Percentiles rank a stretch among this genome's conserved stretches.
phyloP scores from a whole-genome alignment of 1,140 invertebrate species.

The Phocides pigmalion region DNA sequence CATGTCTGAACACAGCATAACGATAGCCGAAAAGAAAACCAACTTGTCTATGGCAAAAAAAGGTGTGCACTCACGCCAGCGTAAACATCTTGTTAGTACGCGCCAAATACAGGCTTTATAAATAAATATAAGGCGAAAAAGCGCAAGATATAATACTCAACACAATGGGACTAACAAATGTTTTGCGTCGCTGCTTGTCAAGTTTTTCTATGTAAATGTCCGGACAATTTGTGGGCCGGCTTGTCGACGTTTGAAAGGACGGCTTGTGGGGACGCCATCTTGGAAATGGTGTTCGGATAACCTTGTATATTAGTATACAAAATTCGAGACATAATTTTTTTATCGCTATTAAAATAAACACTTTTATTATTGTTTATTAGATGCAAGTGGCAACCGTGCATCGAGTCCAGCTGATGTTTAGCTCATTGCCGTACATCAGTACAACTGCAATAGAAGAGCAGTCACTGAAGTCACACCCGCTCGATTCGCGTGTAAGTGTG shows the following conservation, averaged over 20 bases:
- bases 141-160: conserved; percentile 57
- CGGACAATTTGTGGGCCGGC: conserved; percentile 59
- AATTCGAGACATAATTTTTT: too few species aligned
- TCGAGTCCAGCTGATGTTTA: too few species aligned
- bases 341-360: too few species aligned
- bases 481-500: too few species aligned
- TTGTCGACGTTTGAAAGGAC: conserved; percentile 46
- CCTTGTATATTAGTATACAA: too few species aligned
- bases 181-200: conserved; percentile 55
- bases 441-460: too few species aligned
- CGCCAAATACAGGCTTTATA: conserved; percentile 67
- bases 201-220: conserved; percentile 69
- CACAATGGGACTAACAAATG: conserved; percentile 68
- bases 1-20: neutral
- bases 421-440: too few species aligned
- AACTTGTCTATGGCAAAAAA: conserved; percentile 31
- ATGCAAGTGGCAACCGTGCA: too few species aligned
- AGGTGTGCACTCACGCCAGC: conserved; percentile 46
- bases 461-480: too few species aligned
- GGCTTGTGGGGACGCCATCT: conserved; percentile 22
- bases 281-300: neutral
- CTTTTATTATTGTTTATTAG: too few species aligned
- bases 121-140: conserved; percentile 61
- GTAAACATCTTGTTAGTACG: conserved; percentile 69
- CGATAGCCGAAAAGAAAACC: conserved; percentile 15